Evolutionary conservation across 2,113 vertebrate genomes (phyloP).

Genomic region (Diglossa brunneiventris): DNA sequence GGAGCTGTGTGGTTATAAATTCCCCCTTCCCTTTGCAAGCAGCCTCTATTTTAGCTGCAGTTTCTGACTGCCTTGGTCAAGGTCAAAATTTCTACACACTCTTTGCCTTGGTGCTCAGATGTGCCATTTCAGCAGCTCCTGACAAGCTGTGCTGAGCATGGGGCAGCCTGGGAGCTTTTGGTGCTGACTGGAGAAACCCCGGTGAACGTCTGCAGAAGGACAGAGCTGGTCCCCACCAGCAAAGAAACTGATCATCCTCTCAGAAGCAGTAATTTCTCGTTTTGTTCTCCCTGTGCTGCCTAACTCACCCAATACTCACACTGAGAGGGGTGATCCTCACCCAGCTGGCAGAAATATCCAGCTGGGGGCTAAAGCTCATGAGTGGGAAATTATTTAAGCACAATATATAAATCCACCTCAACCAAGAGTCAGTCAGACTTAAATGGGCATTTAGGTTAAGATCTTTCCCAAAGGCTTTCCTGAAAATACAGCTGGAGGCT

Average conservation of each 20-base stretch:
- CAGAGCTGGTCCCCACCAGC: neutral
- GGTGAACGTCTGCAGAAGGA: neutral
- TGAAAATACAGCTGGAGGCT: neutral
- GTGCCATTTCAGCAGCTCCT: neutral
- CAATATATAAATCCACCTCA: neutral
- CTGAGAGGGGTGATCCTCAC: neutral
- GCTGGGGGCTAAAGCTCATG: neutral
- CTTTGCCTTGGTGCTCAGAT: neutral
- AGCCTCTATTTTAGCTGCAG: neutral
- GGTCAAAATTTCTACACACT: neutral
- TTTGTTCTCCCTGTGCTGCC: neutral
- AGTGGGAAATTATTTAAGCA: neutral
- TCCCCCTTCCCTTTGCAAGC: neutral
- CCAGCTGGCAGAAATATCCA: neutral
- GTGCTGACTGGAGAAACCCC: neutral
- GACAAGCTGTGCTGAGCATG: neutral
- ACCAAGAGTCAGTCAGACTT: neutral
- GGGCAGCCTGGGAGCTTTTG: neutral
- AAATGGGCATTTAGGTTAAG: neutral
- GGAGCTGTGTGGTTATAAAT: neutral
- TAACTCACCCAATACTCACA: accelerated
- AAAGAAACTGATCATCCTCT: neutral
- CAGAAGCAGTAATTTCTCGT: neutral
- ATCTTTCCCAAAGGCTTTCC: neutral
- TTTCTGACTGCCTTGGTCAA: neutral